Percentiles rank a stretch among this genome's conserved stretches.
phyloP scores from a whole-genome alignment of 1,140 invertebrate species.

The Ceratina calcarata region DNA sequence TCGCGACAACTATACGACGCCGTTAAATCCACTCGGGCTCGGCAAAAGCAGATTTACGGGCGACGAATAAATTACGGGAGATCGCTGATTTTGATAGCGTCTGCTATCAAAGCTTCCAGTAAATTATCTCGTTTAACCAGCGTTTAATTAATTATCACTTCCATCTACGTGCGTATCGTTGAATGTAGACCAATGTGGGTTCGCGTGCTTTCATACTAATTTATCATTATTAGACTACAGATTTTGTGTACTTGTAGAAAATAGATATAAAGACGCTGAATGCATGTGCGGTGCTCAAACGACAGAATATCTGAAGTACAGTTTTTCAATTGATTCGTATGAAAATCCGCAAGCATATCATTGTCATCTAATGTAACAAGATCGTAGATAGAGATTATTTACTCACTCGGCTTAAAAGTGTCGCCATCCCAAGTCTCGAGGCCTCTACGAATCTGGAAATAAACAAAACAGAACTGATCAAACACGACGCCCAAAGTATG shows the following conservation, averaged over 20 bases:
- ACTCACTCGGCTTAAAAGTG: constrained; percentile 75
- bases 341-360: too few species aligned
- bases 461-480: constrained; percentile 61
- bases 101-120: background rate
- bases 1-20: background rate
- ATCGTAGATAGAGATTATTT: constrained; percentile 7
- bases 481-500: constrained; percentile 60
- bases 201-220: too few species aligned
- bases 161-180: too few species aligned
- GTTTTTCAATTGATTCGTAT: too few species aligned
- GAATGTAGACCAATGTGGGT: too few species aligned
- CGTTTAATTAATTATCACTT: too few species aligned
- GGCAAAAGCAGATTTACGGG: background rate
- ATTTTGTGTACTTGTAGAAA: too few species aligned
- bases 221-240: too few species aligned
- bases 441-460: constrained; percentile 72
- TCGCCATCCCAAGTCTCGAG: constrained; percentile 74
- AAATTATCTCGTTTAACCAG: background rate
- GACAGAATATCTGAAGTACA: too few species aligned
- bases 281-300: too few species aligned
- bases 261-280: too few species aligned
- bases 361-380: too few species aligned
- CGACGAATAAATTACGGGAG: background rate
- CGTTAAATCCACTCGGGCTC: background rate
- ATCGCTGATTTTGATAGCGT: background rate